Conservation (phyloP, 2,888 invertebrate genomes). For the Barypeithes pellucidus region DNA sequence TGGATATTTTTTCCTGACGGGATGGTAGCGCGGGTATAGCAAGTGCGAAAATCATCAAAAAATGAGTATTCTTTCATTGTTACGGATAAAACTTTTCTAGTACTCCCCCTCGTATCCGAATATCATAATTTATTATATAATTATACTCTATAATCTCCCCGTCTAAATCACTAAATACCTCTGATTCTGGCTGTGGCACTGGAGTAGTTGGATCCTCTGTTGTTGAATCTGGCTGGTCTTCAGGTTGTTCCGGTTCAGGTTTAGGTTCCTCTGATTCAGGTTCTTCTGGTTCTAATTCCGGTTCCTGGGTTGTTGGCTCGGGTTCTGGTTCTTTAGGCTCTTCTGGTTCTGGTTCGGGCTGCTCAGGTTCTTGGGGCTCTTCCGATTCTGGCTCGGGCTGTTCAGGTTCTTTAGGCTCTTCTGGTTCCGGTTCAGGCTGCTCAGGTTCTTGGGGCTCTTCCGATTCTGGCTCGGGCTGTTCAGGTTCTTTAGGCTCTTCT, state of each 20-base stretch:
- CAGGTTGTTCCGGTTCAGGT: slow-evolving; percentile 1
- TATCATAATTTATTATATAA: too few relatives aligned
- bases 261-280: slow-evolving; percentile 4
- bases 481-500: slow-evolving; percentile 12
- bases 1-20: too few relatives aligned
- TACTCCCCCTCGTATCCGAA: too few relatives aligned
- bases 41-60: too few relatives aligned
- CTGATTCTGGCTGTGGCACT: slow-evolving; percentile 7
- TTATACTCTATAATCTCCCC: too few relatives aligned
- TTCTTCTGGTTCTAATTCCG: background rate
- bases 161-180: background rate
- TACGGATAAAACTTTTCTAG: too few relatives aligned
- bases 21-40: too few relatives aligned
- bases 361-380: background rate
- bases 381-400: slow-evolving; percentile 21
- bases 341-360: slow-evolving; percentile 9
- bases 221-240: background rate
- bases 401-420: background rate
- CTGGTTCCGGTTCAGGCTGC: slow-evolving; percentile 12
- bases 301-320: background rate
- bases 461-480: slow-evolving; percentile 17
- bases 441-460: slow-evolving; percentile 6
- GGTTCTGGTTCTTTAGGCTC: slow-evolving; percentile 19
- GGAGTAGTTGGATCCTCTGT: slow-evolving; percentile 8
- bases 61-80: too few relatives aligned